Evolutionary conservation across 1,140 invertebrate genomes (phyloP), one percentile per base, ranked within the genome.

Genomic region (Periplaneta americana): DNA sequence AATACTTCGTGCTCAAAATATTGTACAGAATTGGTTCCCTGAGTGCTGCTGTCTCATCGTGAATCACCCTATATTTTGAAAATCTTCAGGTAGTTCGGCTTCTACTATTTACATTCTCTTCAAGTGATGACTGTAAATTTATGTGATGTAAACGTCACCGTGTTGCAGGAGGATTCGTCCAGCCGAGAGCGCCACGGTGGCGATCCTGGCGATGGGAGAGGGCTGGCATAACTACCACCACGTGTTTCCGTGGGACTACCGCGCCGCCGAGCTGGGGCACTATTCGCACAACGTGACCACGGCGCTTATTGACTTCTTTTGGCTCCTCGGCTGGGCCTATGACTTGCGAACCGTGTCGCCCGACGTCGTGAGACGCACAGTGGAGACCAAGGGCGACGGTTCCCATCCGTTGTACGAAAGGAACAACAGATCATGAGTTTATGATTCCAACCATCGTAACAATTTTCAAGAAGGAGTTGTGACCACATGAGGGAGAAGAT

Each of bases 191-290:
- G 5, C 15, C 6, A 6, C 57, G 10, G 82, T 91, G 0, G 85
- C 88, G 0, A 83, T 90, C 9, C 83, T 88, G 37, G 88, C 91
- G 6, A 84, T 89, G 35, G 91, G 91, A 8, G 91, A 92, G 86
- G 91, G 91, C 34, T 91, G 88, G 84, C 91, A 92, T 84, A 91
- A 93, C 85, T 93, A 92, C 85, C 92, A 92, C 83, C 92, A 92
- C 83, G 89, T 88, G 0, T 93, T 93, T 85, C 92, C 92, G 0
- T 88, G 89, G 81, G 92, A 92, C 85, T 90, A 90, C 82, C 84
- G 86, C n/a, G 87, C 89, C 3, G 88, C 88, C 22, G 82, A 83
- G 33, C 37, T 81, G 34, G 80, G 80, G 17, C 10, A 18, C 39
- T 82, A 82, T 77, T 34, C 82, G 8, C 33, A 78, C 28, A 83